Conservation (phyloP, 2,888 invertebrate genomes). For the Hoplodrina ambigua region DNA sequence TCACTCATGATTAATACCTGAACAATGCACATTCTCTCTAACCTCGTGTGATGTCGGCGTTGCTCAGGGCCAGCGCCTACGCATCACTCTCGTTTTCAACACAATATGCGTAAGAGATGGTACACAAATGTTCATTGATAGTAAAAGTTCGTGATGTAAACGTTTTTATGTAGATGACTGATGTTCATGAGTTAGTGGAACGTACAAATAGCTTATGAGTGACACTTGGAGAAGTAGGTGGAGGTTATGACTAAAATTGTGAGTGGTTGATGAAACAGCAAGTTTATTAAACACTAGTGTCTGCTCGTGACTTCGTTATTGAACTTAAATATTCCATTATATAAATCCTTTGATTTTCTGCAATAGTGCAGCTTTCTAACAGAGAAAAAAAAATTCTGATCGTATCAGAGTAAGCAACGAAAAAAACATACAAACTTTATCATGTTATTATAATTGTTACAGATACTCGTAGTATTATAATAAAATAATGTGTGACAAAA, state of each 20-base stretch:
- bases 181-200: constrained; percentile 8
- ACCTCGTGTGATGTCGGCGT: constrained; percentile 56
- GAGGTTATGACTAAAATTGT: background rate
- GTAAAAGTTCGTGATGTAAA: constrained; percentile 48
- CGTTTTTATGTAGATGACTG: constrained; percentile 16
- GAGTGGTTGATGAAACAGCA: background rate
- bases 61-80: constrained; percentile 73
- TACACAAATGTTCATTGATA: constrained; percentile 40
- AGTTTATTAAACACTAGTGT: background rate
- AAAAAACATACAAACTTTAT: too few species aligned
- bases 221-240: constrained; percentile 7
- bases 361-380: too few species aligned
- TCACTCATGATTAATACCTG: constrained; percentile 36
- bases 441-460: too few species aligned
- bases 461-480: too few species aligned
- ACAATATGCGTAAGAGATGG: constrained; percentile 56
- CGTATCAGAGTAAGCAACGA: too few species aligned
- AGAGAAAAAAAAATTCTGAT: too few species aligned
- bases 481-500: background rate
- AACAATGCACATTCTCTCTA: constrained; percentile 47
- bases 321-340: too few species aligned
- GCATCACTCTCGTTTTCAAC: constrained; percentile 78
- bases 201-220: background rate
- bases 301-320: too few species aligned
- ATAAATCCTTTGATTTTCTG: too few species aligned